A percentile compares a stretch with the other conserved stretches of the same genome.
Evolutionary conservation across 1,140 invertebrate species (phyloP).

Genomic region (Dendroctonus ponderosae): DNA sequence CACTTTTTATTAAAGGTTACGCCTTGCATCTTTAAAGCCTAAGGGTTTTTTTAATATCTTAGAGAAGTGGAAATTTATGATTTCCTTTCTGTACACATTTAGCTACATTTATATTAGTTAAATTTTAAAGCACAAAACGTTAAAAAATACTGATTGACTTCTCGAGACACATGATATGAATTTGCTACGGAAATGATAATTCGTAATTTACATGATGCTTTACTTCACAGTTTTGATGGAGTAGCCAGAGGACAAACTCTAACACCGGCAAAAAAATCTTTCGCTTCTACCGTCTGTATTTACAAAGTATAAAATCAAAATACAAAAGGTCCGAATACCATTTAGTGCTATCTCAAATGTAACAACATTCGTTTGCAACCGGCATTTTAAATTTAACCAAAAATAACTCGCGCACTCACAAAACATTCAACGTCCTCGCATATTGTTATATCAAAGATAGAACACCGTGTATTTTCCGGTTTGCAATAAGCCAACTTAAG

Average conservation of each 20-base stretch:
- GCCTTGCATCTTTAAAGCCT: constrained; percentile 21
- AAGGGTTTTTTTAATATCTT: constrained; percentile 20
- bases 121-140: constrained; percentile 28
- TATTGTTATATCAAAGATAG: constrained; percentile 24
- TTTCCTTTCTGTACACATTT: constrained; percentile 34
- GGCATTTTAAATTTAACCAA: constrained; percentile 25
- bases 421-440: background rate
- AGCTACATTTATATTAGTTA: constrained; percentile 28
- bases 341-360: constrained; percentile 19
- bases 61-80: constrained; percentile 18
- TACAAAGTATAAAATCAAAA: constrained; percentile 16
- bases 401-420: background rate
- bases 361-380: constrained; percentile 19
- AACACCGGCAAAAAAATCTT: background rate
- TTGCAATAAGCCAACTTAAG: too few relatives aligned
- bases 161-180: constrained; percentile 28
- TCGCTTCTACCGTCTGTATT: background rate
- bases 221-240: too few relatives aligned
- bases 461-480: background rate
- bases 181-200: constrained; percentile 8
- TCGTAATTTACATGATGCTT: too few relatives aligned
- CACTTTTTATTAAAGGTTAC: constrained; percentile 23
- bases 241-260: background rate
- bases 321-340: constrained; percentile 3
- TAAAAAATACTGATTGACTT: constrained; percentile 33